Evolutionary conservation across 2,113 vertebrate genomes (phyloP).

Genomic region (Rhea pennata): DNA sequence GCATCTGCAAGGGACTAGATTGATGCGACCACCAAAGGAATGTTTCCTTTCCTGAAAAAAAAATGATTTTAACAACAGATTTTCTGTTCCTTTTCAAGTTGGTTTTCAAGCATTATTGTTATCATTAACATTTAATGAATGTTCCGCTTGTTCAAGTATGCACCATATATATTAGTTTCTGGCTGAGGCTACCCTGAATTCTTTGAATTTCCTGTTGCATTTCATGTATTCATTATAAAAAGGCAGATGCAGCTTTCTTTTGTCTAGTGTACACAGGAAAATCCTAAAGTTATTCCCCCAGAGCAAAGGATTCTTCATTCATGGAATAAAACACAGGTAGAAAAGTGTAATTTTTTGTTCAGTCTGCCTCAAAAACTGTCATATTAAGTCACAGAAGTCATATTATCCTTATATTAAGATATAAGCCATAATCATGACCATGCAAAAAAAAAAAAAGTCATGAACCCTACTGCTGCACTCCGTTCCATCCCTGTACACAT

Average conservation of each 20-base stretch:
- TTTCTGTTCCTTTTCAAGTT: constrained; percentile 18
- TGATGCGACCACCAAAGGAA: constrained; percentile 40
- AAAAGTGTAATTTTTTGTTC: not conserved
- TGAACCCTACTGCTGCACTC: not conserved
- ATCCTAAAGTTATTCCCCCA: constrained; percentile 12
- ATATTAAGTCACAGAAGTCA: not conserved
- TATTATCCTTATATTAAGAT: not conserved
- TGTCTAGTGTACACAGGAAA: not conserved
- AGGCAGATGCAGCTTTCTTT: not conserved
- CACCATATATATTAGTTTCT: not conserved
- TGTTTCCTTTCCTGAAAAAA: constrained; percentile 16
- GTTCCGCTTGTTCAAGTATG: not conserved
- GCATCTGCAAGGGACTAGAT: not conserved
- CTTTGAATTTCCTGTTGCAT: constrained; percentile 4
- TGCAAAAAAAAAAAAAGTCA: not conserved
- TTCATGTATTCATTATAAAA: not conserved
- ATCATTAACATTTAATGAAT: constrained; percentile 20
- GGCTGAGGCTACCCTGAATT: not conserved
- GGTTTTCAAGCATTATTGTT: constrained; percentile 20
- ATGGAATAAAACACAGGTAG: not conserved
- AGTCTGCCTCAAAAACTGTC: not conserved
- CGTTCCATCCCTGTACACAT: not conserved
- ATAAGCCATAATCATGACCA: not conserved
- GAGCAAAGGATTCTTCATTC: not conserved
- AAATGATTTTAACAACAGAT: constrained; percentile 25